Evolutionary conservation across 1,140 invertebrate species (phyloP).

Genomic region (Meteorus sp.): DNA sequence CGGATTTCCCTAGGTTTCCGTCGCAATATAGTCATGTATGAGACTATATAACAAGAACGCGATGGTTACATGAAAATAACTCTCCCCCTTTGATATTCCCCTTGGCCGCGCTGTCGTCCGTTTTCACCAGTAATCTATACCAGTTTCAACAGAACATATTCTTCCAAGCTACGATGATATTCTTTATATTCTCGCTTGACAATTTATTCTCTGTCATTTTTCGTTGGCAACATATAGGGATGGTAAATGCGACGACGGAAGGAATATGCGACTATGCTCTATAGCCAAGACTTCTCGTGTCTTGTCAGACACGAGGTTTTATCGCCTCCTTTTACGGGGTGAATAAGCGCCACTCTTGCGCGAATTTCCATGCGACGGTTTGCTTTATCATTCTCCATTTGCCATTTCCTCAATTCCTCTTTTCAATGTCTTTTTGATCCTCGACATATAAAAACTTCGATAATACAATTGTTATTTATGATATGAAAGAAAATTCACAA

Average conservation of each 20-base stretch:
- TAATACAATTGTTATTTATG: too few species aligned
- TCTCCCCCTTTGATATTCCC: neutral
- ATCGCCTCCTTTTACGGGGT: constrained; percentile 47
- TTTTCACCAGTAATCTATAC: constrained; percentile 1
- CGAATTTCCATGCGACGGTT: constrained; percentile 44
- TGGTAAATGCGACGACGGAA: constrained; percentile 21
- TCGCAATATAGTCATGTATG: constrained; percentile 9
- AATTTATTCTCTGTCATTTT: constrained; percentile 51
- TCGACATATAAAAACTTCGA: too few species aligned
- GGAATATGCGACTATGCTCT: constrained; percentile 9
- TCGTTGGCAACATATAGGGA: constrained; percentile 29
- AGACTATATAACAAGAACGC: constrained; percentile 30
- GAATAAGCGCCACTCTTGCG: constrained; percentile 47
- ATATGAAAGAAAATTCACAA: too few species aligned
- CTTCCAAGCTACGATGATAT: constrained; percentile 29
- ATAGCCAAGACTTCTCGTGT: constrained; percentile 20
- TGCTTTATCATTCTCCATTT: constrained; percentile 22
- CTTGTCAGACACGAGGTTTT: constrained; percentile 33
- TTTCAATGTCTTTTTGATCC: neutral
- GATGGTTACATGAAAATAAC: constrained; percentile 17
- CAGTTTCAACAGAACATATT: constrained; percentile 5
- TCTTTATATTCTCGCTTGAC: constrained; percentile 41
- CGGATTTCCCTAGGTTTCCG: constrained; percentile 26
- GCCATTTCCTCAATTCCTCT: constrained; percentile 3
- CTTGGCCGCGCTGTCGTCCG: too few species aligned